Evolutionary conservation across 2,797 vertebrate species (phyloP), one percentile per base, ranked within the genome.

Genomic region (Halcyon smyrnensis): DNA sequence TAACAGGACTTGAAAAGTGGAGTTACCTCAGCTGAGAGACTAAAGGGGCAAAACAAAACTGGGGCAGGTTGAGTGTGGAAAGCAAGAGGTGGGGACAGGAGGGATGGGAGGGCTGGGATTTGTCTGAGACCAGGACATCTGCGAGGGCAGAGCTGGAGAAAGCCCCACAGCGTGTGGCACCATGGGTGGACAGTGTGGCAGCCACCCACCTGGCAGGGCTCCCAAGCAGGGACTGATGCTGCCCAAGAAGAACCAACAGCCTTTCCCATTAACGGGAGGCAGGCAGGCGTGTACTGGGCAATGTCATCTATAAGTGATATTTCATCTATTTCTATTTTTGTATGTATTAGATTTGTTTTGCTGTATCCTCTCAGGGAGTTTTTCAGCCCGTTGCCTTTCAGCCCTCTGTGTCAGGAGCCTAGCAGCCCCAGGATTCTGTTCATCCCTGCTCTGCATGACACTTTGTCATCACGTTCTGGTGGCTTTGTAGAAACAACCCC

Each of bases 161-260:
- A 71, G 73, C 25, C 56, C 60, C 30, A 77, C 37, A 8, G 41
- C 5, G 3, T 5, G 34, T 24, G 71, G 27, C 16, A 9, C 4
- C 11, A 11, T 0, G 0, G 11, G 46, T 36, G n/a, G 6, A 2
- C 27, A 51, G 4, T 6, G 21, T 34, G 77, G 37, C n/a, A 56
- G 59, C 34, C 12, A 13, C 8, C 15, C 0, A 1, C 18, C 63
- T 16, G 1, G 0, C 16, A 9, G 51, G 45, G 57, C 39, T 50
- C 34, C 43, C 2, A 2, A 8, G 11, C 28, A 53, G 68, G 65
- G 62, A 4, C 64, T 43, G 60, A 0, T 30, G 45, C 41, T 89
- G 23, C 67, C 62, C 43, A 11, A 11, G 43, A 27, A 63, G 13
- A 30, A 51, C 46, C 74, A 37, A 11, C 11, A 65, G n/a, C 59